Percentiles rank a stretch among this genome's conserved stretches.
These are phyloP conservation scores for Rhadina sibilatrix DNA, from an alignment of 2,113 vertebrate species.

Conservation along the genomic window DNA sequence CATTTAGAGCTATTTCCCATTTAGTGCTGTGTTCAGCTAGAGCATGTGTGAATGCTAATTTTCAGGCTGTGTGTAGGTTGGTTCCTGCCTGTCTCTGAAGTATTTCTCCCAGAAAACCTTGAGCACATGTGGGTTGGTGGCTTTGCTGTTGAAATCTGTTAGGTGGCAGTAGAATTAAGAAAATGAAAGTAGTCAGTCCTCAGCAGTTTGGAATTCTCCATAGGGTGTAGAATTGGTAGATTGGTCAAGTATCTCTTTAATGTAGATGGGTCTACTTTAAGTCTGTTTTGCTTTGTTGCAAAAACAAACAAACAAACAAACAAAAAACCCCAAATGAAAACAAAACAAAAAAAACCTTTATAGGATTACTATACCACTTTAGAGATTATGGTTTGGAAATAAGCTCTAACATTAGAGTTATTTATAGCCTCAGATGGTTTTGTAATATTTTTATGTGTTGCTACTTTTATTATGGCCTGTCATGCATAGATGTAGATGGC, in stretches of 20 bases:
- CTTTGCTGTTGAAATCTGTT: background rate
- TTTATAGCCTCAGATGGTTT: background rate
- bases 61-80: background rate
- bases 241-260: background rate
- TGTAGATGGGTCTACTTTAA: background rate
- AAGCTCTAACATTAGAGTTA: background rate
- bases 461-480: background rate
- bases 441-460: background rate
- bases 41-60: background rate
- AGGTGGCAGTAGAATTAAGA: slow-evolving; percentile 21
- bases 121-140: background rate
- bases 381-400: background rate
- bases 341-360: too few relatives aligned
- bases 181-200: background rate
- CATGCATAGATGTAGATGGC: background rate
- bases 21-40: background rate
- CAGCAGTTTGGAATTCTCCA: background rate
- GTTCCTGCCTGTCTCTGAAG: slow-evolving; percentile 11
- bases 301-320: background rate
- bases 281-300: background rate
- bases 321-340: background rate
- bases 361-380: background rate
- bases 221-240: background rate
- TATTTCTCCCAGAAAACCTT: background rate
- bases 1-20: background rate